These are phyloP conservation scores for Colletes gigas DNA, from an alignment of 1,140 invertebrate species.

Conservation along the genomic window DNA sequence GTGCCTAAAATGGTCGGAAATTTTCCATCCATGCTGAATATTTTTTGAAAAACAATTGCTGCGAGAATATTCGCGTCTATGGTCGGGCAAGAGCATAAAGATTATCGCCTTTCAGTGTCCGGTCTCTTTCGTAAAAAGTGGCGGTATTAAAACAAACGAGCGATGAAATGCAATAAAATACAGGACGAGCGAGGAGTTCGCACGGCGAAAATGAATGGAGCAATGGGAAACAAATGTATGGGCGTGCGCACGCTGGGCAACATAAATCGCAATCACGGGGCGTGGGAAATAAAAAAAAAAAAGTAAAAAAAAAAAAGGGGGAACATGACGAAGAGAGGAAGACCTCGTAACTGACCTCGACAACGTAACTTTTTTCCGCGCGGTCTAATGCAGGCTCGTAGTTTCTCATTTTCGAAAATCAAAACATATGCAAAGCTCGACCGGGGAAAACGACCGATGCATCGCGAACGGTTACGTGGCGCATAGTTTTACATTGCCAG, in stretches of 20 bases:
- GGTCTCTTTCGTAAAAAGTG: background rate
- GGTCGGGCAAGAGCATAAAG: background rate
- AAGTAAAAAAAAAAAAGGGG: background rate
- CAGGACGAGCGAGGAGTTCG: background rate
- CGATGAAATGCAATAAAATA: conserved; percentile 35
- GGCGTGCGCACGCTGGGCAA: conserved; percentile 12
- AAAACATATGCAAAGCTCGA: background rate
- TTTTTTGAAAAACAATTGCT: too few relatives aligned
- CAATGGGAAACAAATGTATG: conserved; percentile 33
- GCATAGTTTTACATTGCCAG: conserved; percentile 6
- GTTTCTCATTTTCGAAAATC: conserved; percentile 2
- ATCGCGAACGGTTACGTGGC: conserved; percentile 12
- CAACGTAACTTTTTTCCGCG: conserved; percentile 14
- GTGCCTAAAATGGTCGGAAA: too few relatives aligned
- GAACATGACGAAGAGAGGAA: background rate
- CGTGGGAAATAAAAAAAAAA: conserved; percentile 5
- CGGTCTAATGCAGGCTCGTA: background rate
- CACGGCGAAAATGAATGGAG: conserved; percentile 26
- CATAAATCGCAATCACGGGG: conserved; percentile 42
- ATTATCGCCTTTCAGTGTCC: background rate
- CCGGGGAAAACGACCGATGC: background rate
- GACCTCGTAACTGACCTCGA: conserved; percentile 4
- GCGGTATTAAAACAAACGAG: conserved; percentile 29
- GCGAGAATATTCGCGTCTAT: background rate
- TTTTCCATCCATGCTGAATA: too few relatives aligned